Conservation (phyloP, 30 jellyfish, hydroid and myxozoan species). For the Chironex yamaguchii region DNA sequence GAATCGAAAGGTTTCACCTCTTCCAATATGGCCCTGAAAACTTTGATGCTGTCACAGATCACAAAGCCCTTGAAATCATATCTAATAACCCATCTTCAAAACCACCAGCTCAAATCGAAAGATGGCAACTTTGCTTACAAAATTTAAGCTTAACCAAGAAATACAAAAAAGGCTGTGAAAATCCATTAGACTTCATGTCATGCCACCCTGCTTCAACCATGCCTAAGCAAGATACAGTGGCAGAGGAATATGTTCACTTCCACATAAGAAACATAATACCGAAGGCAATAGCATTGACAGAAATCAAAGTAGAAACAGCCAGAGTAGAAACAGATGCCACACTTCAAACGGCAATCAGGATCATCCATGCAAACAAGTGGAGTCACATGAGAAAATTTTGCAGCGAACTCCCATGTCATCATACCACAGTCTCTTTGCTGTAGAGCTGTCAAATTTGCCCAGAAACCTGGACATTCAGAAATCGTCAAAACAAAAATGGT, state of each 20-base stretch:
- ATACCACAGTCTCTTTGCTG: neutral
- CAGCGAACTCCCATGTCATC: neutral
- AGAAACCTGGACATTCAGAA: neutral
- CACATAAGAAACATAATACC: constrained; percentile 23
- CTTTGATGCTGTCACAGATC: neutral
- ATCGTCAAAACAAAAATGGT: neutral
- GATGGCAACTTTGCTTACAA: constrained; percentile 1
- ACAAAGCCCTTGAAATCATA: constrained; percentile 1
- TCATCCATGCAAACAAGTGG: too few species aligned
- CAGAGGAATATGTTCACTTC: constrained; percentile 26
- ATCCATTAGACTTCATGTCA: constrained; percentile 22
- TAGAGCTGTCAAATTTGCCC: neutral
- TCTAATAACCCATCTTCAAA: neutral
- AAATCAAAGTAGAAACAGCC: constrained; percentile 29
- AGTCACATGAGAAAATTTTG: constrained; percentile 1
- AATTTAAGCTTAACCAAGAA: constrained; percentile 9
- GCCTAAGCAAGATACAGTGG: constrained; percentile 48
- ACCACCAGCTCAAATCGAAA: constrained; percentile 12
- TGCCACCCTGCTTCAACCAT: constrained; percentile 43
- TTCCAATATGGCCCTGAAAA: constrained; percentile 9
- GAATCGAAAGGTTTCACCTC: constrained; percentile 3
- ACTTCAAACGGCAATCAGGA: too few species aligned
- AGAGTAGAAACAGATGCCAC: too few species aligned
- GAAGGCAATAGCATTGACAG: constrained; percentile 38
- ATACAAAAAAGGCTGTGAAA: neutral